Evolutionary conservation across 2,797 vertebrate species (phyloP), one percentile per base, ranked within the genome.

Genomic region (Danio jaintianensis): DNA sequence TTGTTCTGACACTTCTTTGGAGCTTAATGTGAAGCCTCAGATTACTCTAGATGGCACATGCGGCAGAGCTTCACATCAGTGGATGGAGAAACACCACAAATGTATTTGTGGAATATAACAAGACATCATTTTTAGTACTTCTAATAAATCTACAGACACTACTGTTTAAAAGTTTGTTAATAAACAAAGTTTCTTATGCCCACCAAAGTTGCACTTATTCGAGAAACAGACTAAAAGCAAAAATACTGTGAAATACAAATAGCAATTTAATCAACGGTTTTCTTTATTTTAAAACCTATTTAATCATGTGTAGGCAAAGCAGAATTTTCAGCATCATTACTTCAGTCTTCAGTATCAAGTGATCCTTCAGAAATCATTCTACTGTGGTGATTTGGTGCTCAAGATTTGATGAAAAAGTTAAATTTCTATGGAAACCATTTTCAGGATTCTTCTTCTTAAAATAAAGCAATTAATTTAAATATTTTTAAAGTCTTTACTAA

Each of bases 1-100:
- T 68, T 80, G 59, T 70, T 83, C 72, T 71, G 67, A 58, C 67
- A 52, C 66, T 56, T 58, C 78, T 80, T 76, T 80, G 78, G 48
- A 80, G 82, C 52, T 22, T 43, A 80, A 80, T 71, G 58, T 72
- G 70, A 72, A 75, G 78, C 78, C 61, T 20, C n/a, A 16, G 66
- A 80, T 76, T 79, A 74, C 64, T 68, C 36, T 40, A 77, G 67
- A 72, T 13, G 29, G 36, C 55, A 53, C 45, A 63, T 81, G 61
- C 48, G 52, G 43, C 40, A 68, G 15, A 16, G 62, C 45, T 55
- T 82, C 69, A 42, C 42, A 75, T 69, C 45, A 22, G 73, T 38
- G 18, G 59, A 75, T 40, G 9, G n/a, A 53, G 61, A 75, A 75
- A 61, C 20, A 16, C 1, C 47, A 53, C 6, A 53, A 4, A 42